phyloP scores from a whole-genome alignment of 1,140 invertebrate genomes.

The Drosophila sucinea region DNA sequence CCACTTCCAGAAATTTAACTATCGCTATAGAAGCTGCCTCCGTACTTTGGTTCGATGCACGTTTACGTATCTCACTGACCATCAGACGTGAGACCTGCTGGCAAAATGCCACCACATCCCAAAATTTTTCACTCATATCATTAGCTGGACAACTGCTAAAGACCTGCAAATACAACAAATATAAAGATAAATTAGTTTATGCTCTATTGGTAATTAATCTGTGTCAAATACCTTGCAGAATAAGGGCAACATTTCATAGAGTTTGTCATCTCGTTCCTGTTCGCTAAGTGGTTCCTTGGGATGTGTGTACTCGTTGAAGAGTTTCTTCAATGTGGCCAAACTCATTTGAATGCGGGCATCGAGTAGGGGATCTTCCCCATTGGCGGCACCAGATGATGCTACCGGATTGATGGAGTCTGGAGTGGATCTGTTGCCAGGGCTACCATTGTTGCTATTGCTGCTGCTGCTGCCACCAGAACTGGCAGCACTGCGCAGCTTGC shows the following conservation, averaged over 20 bases:
- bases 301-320: conserved; percentile 97
- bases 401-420: conserved; percentile 21
- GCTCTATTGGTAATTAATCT: not conserved
- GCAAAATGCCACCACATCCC: conserved; percentile 95
- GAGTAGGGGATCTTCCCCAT: conserved; percentile 84
- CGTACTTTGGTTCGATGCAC: conserved; percentile 97
- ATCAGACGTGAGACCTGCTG: conserved; percentile 97
- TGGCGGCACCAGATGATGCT: conserved; percentile 25
- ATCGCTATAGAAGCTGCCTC: conserved; percentile 98
- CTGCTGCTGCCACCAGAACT: conserved; percentile 46
- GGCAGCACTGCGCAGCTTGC: conserved; percentile 89
- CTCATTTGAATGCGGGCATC: conserved; percentile 93
- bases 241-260: conserved; percentile 98
- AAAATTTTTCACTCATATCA: conserved; percentile 98
- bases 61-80: conserved; percentile 96
- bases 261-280: conserved; percentile 94
- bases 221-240: conserved; percentile 94
- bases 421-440: conserved; percentile 66
- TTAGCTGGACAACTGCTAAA: conserved; percentile 94
- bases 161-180: conserved; percentile 86
- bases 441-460: conserved; percentile 57
- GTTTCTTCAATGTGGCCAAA: conserved; percentile 97
- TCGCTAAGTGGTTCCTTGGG: conserved; percentile 91
- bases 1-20: conserved; percentile 97
- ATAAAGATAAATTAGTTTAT: not conserved